Conservation (phyloP, 1,140 invertebrate species). For the Galendromus occidentalis region DNA sequence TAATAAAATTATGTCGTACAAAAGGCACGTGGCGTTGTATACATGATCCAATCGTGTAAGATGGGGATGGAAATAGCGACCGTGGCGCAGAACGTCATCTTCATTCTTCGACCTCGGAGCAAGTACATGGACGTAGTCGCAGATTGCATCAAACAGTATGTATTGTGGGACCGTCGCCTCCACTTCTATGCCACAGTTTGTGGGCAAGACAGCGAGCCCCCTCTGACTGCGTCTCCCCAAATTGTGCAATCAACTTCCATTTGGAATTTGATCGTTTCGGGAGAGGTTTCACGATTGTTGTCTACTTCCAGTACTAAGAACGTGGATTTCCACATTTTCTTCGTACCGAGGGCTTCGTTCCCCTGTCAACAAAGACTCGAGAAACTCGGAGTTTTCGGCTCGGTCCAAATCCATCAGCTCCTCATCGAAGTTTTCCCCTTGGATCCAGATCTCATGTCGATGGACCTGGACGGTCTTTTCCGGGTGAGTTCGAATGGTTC, state of each 20-base stretch:
- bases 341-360: slow-evolving; percentile 65
- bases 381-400: slow-evolving; percentile 52
- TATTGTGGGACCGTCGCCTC: slow-evolving; percentile 8
- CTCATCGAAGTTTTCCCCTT: slow-evolving; percentile 70
- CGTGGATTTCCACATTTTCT: slow-evolving; percentile 44
- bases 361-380: slow-evolving; percentile 58
- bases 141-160: slow-evolving; percentile 49
- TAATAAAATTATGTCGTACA: no score
- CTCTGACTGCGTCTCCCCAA: no score
- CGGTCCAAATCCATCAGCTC: slow-evolving; percentile 61
- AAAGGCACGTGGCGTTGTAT: slow-evolving; percentile 47
- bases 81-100: slow-evolving; percentile 61
- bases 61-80: slow-evolving; percentile 40
- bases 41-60: slow-evolving; percentile 50
- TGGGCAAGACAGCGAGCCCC: no score
- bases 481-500: slow-evolving; percentile 24
- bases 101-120: slow-evolving; percentile 61
- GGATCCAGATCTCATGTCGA: slow-evolving; percentile 75
- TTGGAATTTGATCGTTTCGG: neutral
- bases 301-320: neutral
- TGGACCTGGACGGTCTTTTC: slow-evolving; percentile 63
- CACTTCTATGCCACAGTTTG: no score
- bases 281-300: neutral
- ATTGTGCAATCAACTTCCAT: no score
- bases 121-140: slow-evolving; percentile 64